These are phyloP conservation scores for Lasioglossum malachurum DNA, from an alignment of 2,888 invertebrate species.

Conservation along the genomic window DNA sequence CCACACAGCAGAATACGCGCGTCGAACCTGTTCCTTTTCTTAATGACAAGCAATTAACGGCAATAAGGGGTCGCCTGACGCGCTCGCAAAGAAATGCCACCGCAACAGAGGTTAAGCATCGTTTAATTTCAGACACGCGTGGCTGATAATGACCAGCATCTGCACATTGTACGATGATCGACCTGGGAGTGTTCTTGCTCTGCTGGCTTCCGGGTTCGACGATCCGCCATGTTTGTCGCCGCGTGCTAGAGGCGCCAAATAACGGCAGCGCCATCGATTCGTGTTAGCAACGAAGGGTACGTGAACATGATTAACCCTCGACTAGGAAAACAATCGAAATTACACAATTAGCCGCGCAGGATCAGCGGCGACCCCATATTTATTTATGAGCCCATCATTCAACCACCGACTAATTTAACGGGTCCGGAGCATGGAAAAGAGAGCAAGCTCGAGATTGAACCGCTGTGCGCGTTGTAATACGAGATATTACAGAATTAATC, in stretches of 20 bases:
- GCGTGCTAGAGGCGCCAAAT: neutral
- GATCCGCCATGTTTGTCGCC: conserved; percentile 11
- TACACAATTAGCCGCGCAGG: neutral
- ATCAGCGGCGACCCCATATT: neutral
- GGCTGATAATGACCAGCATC: conserved; percentile 4
- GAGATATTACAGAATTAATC: too few species aligned
- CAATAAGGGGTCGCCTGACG: neutral
- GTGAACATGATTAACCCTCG: neutral
- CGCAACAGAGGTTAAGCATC: neutral
- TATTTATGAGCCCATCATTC: neutral
- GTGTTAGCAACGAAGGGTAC: neutral
- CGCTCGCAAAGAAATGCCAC: neutral
- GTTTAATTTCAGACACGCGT: conserved; percentile 8
- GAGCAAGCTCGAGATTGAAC: neutral
- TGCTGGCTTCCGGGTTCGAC: neutral
- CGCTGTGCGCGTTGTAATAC: too few species aligned
- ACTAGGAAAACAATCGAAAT: neutral
- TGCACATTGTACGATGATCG: neutral
- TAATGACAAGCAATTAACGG: conserved; percentile 5
- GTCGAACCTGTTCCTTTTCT: conserved; percentile 1
- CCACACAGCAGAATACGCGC: neutral
- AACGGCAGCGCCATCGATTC: conserved; percentile 6
- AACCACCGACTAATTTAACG: neutral
- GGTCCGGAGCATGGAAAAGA: neutral
- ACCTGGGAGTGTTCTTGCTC: neutral